Base-by-base conservation (phyloP, 2,888 invertebrate genomes). In the Cybosia mesomella region DNA sequence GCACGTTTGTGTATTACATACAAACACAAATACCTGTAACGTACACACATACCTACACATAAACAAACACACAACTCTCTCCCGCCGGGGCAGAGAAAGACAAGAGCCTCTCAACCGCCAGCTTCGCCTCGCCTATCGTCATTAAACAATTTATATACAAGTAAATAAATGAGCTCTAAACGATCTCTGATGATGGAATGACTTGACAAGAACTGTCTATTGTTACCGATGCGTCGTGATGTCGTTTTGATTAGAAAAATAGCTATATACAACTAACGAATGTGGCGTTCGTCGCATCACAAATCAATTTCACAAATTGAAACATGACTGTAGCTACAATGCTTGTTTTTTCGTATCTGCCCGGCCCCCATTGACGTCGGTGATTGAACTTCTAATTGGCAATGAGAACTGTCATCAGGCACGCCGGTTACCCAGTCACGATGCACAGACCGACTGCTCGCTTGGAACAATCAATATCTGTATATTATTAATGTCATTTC, bases 381-480 rank as follows among this genome's bases (percentile, higher is more conserved):
- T 92, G 91, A 93, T 85, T 92, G 93, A 93, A 92, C 93, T 90
- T 89, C 84, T 91, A 93, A 93, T 92, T 92, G 92, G 85, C 87
- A 85, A 77, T 81, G 83, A 88, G 85, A 84, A 82, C 83, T 87
- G 87, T 84, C 89, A 84, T 88, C 87, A 83, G 86, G 83, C 83
- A 87, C 87, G 89, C 80, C 81, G 71, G 67, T 79, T 75, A 81
- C 78, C 70, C 77, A 80, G 87, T 88, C 89, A 89, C 88, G 89
- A 85, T 79, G 67, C 73, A 72, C 59, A 60, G 70, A 71, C 34
- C 43, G 68, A 36, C 34, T 54, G 54, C 43, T 64, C 65, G 62
- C 66, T 54, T 58, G 64, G 53, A 74, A 64, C 68, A 57, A 64
- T 66, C 21, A 58, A 53, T 64, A 59, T 53, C n/a, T 55, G 10